Evolutionary conservation across 1,140 invertebrate genomes (phyloP).

Genomic region (Coelopa frigida): DNA sequence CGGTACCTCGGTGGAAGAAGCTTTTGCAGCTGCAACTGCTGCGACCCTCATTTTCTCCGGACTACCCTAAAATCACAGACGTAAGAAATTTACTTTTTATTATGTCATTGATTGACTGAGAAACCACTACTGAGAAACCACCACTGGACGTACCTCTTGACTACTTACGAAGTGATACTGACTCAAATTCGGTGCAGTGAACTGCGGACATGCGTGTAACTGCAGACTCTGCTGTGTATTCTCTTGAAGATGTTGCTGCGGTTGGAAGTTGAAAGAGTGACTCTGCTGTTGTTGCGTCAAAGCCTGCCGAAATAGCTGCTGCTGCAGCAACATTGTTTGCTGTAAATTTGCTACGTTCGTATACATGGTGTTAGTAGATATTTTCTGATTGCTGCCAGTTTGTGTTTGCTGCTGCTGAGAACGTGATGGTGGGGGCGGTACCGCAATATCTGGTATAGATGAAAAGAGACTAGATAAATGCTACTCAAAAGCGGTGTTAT

Average conservation of each 20-base stretch:
- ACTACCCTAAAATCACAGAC: neutral
- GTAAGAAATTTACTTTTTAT: neutral
- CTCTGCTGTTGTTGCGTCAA: slow-evolving; percentile 18
- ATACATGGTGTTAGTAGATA: slow-evolving; percentile 56
- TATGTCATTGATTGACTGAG: neutral
- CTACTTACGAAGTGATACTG: slow-evolving; percentile 56
- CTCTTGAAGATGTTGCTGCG: no score
- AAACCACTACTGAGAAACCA: neutral
- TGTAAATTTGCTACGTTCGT: slow-evolving; percentile 65
- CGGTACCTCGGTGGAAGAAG: slow-evolving; percentile 24
- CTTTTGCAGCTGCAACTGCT: neutral
- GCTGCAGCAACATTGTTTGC: slow-evolving; percentile 65
- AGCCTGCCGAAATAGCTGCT: slow-evolving; percentile 60
- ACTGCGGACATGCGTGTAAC: slow-evolving; percentile 25
- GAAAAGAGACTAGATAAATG: no score
- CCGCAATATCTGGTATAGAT: no score
- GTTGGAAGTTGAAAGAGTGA: neutral
- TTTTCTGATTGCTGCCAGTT: no score
- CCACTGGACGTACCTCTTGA: slow-evolving; percentile 47
- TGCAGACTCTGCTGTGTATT: slow-evolving; percentile 10
- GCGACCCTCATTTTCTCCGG: no score
- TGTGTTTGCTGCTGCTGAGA: no score
- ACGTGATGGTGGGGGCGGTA: no score
- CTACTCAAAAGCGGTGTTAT: no score
- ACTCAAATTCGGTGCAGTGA: slow-evolving; percentile 52